Conservation (phyloP, 2,888 invertebrate species). For the Acronicta alni region DNA sequence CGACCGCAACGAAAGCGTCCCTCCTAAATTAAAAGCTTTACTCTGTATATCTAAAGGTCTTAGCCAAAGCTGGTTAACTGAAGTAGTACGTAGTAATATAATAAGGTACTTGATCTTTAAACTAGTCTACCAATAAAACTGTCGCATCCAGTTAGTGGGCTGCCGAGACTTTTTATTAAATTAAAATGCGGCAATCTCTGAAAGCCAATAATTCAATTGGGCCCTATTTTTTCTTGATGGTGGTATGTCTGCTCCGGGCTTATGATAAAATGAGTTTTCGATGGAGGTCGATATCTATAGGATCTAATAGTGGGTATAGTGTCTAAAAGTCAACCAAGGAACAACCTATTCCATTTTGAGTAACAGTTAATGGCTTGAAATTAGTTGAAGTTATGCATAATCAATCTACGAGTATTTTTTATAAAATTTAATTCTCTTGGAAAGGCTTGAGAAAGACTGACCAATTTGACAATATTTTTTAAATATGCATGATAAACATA, state of each 20-base stretch:
- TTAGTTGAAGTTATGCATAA: too few relatives aligned
- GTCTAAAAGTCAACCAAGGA: too few relatives aligned
- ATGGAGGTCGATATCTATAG: neutral
- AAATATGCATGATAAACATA: too few relatives aligned
- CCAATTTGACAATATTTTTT: too few relatives aligned
- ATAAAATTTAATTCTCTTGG: too few relatives aligned
- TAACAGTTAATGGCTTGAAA: too few relatives aligned
- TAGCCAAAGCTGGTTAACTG: neutral
- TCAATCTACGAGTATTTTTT: too few relatives aligned
- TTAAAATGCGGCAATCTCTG: conserved; percentile 40
- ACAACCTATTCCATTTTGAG: too few relatives aligned
- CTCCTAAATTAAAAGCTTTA: neutral
- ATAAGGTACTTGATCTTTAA: neutral
- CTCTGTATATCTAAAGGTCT: neutral
- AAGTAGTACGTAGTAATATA: conserved; percentile 1
- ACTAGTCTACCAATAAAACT: conserved; percentile 24
- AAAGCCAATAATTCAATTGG: conserved; percentile 43
- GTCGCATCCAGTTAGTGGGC: conserved; percentile 20
- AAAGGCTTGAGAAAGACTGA: too few relatives aligned
- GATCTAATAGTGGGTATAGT: too few relatives aligned
- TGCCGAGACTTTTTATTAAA: conserved; percentile 29
- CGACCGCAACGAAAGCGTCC: neutral
- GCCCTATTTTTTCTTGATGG: conserved; percentile 24
- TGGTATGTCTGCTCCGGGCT: neutral
- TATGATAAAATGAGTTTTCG: conserved; percentile 15